A percentile compares a stretch with the other conserved stretches of the same genome.
phyloP scores from a whole-genome alignment of 1,140 invertebrate genomes.

The Mamestra configurata region DNA sequence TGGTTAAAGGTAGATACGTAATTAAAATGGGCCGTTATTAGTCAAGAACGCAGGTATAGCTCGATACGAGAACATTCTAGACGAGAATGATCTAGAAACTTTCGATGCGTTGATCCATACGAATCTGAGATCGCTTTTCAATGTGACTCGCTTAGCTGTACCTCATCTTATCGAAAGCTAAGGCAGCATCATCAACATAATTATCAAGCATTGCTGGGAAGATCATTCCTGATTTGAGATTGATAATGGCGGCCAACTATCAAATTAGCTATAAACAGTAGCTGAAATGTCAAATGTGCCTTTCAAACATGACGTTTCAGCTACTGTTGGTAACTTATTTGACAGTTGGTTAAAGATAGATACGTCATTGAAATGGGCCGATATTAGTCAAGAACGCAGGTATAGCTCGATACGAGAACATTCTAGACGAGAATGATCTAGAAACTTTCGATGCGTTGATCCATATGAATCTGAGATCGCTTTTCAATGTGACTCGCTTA shows the following conservation, averaged over 20 bases:
- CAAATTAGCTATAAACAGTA: too few species aligned
- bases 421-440: conserved; percentile 90
- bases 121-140: conserved; percentile 91
- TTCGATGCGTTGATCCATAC: conserved; percentile 91
- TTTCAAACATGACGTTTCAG: too few species aligned
- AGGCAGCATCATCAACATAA: conserved; percentile 83
- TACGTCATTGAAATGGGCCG: too few species aligned
- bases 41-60: conserved; percentile 93
- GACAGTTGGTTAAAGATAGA: too few species aligned
- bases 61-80: conserved; percentile 89
- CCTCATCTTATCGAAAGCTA: conserved; percentile 91
- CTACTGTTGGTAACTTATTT: too few species aligned
- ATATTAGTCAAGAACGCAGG: conserved; percentile 94
- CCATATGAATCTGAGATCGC: conserved; percentile 91
- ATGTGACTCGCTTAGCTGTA: conserved; percentile 91
- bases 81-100: conserved; percentile 88
- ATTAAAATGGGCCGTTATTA: too few species aligned
- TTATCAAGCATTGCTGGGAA: conserved; percentile 46
- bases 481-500: conserved; percentile 91
- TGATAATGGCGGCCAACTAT: too few species aligned
- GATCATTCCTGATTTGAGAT: conserved; percentile 75
- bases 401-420: conserved; percentile 89
- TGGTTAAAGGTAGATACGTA: too few species aligned
- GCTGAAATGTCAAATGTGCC: too few species aligned
- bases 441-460: conserved; percentile 90